Base-by-base conservation (phyloP, 2,113 vertebrate species). In the Oreochromis niloticus region DNA sequence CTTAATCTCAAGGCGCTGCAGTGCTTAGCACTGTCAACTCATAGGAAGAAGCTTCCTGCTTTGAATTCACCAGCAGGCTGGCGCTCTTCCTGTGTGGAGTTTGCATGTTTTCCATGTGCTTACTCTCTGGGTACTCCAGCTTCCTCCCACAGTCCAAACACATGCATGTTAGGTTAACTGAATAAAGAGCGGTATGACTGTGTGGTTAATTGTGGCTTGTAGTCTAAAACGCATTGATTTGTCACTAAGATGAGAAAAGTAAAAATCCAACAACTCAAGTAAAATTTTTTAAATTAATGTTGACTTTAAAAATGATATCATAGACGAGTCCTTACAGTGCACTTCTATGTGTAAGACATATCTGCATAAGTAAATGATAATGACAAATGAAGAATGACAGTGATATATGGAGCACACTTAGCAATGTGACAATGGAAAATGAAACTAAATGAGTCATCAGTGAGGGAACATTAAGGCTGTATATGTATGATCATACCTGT, bases 81-180 rank as follows among this genome's bases (percentile, higher is more conserved):
- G 24, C 24, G 16, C 22, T 19, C 43, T 50, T 75, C 50, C 43
- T 30, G 24, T 50, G 71, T 75, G 41, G 24, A 0, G 6, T 75
- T 50, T 43, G 19, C 66, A 68, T 68, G 63, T 41, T 68, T 39
- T 22, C 19, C 63, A n/a, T 13, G 19, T 68, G 63, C 7, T 39
- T 3, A 10, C 0, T 30, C 16, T 75, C 43, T 2, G 24, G 71
- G 24, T 2, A 75, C 9, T 50, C 24, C 4, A 0, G 68, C 41
- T 3, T 48, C 68, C 68, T 30, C 71, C 43, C 71, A 75, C 43
- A 75, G 41, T 75, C 14, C 14, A 50, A 50, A 50, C 24, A 75
- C 71, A 30, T 32, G 24, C 9, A 0, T 48, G 24, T 30, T 12
- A 50, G 22, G 24, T 50, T 75, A 75, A 5, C 14, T 19, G 16